phyloP scores from a whole-genome alignment of 2,113 vertebrate species.

The Vidua chalybeata region DNA sequence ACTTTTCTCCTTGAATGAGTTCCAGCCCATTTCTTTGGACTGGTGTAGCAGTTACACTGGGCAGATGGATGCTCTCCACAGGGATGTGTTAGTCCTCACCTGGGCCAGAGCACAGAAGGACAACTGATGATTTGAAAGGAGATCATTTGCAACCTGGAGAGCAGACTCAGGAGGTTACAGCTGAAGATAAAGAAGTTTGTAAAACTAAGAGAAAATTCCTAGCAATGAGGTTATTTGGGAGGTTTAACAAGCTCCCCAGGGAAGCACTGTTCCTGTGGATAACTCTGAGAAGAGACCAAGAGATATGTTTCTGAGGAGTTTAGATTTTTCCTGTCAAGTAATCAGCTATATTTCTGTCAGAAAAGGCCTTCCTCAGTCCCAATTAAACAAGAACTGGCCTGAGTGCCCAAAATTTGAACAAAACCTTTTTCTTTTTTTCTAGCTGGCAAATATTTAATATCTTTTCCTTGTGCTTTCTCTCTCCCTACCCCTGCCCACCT shows the following conservation, averaged over 20 bases:
- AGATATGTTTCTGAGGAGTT: neutral
- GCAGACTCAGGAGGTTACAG: neutral
- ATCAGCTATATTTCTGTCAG: neutral
- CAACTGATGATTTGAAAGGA: neutral
- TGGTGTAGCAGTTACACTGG: neutral
- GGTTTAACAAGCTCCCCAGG: slow-evolving; percentile 28
- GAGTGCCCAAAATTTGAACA: neutral
- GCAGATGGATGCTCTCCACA: neutral
- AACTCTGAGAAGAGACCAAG: neutral
- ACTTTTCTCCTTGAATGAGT: neutral
- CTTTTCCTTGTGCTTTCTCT: neutral
- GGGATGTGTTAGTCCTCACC: neutral
- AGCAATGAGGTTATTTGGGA: neutral
- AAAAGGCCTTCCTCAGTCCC: neutral
- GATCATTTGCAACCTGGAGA: neutral
- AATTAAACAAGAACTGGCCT: neutral
- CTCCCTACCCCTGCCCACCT: too few relatives aligned
- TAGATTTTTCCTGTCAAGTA: neutral
- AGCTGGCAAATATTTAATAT: neutral
- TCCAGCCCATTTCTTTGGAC: neutral
- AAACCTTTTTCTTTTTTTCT: neutral
- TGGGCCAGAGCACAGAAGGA: neutral
- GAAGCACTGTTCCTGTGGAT: neutral
- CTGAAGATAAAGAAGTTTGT: neutral
- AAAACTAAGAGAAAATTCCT: neutral